phyloP scores from a whole-genome alignment of 1,140 invertebrate genomes.

The Oreohelix idahoensis region DNA sequence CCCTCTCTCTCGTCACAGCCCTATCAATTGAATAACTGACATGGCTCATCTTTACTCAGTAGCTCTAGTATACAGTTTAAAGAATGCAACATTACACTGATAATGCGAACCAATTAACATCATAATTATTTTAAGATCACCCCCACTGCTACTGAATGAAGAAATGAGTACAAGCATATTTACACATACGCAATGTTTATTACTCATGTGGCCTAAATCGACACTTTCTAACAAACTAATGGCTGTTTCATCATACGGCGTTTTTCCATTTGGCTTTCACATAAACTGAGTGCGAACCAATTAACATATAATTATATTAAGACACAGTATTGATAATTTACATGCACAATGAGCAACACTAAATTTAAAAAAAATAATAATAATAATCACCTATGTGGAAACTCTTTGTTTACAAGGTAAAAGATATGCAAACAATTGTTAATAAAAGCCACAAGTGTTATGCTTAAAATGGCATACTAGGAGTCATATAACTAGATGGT shows the following conservation, averaged over 20 bases:
- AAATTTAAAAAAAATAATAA: constrained; percentile 12
- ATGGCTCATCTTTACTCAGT: too few species aligned
- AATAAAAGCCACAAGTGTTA: neutral
- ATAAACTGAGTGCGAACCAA: constrained; percentile 3
- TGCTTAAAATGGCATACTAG: neutral
- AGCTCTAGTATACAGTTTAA: too few species aligned
- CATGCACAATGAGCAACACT: constrained; percentile 37
- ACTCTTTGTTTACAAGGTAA: neutral
- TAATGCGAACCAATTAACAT: too few species aligned
- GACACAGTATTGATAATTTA: constrained; percentile 28
- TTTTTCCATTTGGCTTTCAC: neutral
- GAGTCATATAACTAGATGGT: too few species aligned
- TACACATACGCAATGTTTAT: constrained; percentile 38
- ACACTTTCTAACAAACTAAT: constrained; percentile 12
- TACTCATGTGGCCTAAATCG: constrained; percentile 29
- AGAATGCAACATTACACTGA: too few species aligned
- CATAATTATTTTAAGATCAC: too few species aligned
- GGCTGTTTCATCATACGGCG: neutral
- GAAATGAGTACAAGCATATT: too few species aligned
- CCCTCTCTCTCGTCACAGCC: too few species aligned
- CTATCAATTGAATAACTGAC: too few species aligned
- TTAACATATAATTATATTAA: constrained; percentile 14
- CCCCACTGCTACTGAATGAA: too few species aligned
- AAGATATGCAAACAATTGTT: neutral
- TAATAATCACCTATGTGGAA: neutral